A percentile compares a stretch with the other conserved stretches of the same genome.
Conservation (phyloP, 2,888 invertebrate species). For the Perithous albicinctus region DNA sequence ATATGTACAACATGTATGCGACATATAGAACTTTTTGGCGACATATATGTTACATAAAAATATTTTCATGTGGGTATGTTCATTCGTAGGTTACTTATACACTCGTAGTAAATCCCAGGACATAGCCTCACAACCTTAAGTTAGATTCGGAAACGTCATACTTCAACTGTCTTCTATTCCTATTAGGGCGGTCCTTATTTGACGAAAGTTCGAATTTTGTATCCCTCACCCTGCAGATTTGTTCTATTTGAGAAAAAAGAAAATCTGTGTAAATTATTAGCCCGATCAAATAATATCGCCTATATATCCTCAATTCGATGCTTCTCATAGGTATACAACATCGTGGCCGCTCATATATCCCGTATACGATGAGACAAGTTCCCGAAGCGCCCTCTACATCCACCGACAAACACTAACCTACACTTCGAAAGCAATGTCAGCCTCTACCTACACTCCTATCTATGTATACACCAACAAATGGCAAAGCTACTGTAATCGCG, state of each 20-base stretch:
- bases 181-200: too few relatives aligned
- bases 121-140: not conserved
- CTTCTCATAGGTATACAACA: constrained; percentile 1
- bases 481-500: constrained; percentile 50
- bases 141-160: constrained; percentile 7
- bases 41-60: too few relatives aligned
- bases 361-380: constrained; percentile 17
- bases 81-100: not conserved
- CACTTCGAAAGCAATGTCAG: constrained; percentile 8
- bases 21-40: too few relatives aligned
- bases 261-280: too few relatives aligned
- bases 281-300: too few relatives aligned
- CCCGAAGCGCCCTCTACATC: not conserved
- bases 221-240: too few relatives aligned
- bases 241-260: too few relatives aligned
- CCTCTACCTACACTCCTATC: not conserved
- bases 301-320: not conserved
- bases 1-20: too few relatives aligned
- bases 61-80: too few relatives aligned
- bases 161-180: not conserved
- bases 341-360: constrained; percentile 10
- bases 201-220: too few relatives aligned
- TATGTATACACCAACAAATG: constrained; percentile 59
- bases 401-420: not conserved
- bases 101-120: not conserved